Base-by-base conservation (phyloP, 2,113 vertebrate genomes). In the Burhinus oedicnemus region DNA sequence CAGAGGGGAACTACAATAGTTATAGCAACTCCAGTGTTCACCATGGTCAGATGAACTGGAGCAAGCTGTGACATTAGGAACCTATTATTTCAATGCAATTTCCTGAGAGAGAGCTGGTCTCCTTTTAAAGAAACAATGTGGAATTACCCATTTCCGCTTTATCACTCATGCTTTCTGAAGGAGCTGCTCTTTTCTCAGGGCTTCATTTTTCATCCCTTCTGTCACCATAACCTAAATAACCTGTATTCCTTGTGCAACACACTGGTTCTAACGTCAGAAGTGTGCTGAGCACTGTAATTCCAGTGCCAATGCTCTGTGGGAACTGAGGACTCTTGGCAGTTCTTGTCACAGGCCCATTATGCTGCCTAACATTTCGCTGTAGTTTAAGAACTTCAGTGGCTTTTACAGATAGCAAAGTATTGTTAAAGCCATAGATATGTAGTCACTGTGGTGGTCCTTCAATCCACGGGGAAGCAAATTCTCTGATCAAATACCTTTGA, bases 141-240 rank as follows among this genome's bases (percentile, higher is more conserved):
- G 45, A 93, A 87, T 78, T 92, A 75, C 47, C 40, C 47, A 83
- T 88, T 95, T 64, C 60, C 42, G 71, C 36, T 86, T 90, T 91
- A 77, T 69, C 70, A 78, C 15, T 90, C 47, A 36, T 68, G 23
- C 52, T 83, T 94, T 95, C 84, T 90, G 71, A 88, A 95, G 84
- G 82, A 93, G 82, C 55, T 91, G 84, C 81, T 97, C 84, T 95
- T 92, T 96, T 96, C 60, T 89, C 77, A 85, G 94, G 58, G 55
- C 69, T 96, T 90, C 60, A 60, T 94, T 96, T 96, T 93, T 91
- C 94, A 83, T 97, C 89, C 52, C 49, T 95, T 87, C 93, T 93
- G 66, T 87, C 83, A 84, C 87, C 64, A 61, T 90, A 96, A 94
- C 77, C 83, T 80, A 93, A 90, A 83, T 85, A 95, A 95, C 84